These are phyloP conservation scores for Pheucticus melanocephalus DNA, from an alignment of 2,113 vertebrate genomes.

Conservation along the genomic window DNA sequence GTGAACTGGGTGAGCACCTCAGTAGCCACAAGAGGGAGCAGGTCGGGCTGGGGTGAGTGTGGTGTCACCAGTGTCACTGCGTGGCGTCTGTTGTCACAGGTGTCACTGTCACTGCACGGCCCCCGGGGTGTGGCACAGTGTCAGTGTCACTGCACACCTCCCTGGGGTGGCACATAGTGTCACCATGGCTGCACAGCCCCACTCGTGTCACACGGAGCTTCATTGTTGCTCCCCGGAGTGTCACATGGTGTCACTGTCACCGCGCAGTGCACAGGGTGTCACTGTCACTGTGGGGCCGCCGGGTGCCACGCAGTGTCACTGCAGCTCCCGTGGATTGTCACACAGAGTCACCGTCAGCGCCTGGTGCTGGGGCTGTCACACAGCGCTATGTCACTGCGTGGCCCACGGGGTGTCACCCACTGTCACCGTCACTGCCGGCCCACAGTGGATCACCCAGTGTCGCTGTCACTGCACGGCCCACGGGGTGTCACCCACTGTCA, in stretches of 20 bases:
- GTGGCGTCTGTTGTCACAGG: background rate
- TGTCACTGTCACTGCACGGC: background rate
- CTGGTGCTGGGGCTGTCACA: background rate
- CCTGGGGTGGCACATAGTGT: background rate
- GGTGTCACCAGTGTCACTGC: background rate
- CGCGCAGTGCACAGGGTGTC: background rate
- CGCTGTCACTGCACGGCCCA: background rate
- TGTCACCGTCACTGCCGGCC: background rate
- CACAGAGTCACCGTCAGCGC: background rate
- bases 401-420: background rate
- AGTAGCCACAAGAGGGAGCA: background rate
- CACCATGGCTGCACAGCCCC: background rate
- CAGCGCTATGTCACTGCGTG: background rate
- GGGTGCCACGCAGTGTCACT: slow-evolving; percentile 9
- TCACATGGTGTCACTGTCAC: slow-evolving; percentile 49
- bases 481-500: background rate
- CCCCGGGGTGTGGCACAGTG: background rate
- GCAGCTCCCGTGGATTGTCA: slow-evolving; percentile 51
- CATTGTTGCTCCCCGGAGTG: slow-evolving; percentile 2
- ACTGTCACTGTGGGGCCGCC: background rate
- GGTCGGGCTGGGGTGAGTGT: accelerated
- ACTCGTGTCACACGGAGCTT: background rate
- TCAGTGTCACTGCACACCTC: background rate
- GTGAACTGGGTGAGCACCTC: background rate
- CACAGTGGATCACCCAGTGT: background rate